Evolutionary conservation across 2,888 invertebrate genomes (phyloP).

Genomic region (Drosophila parthenogenetica): DNA sequence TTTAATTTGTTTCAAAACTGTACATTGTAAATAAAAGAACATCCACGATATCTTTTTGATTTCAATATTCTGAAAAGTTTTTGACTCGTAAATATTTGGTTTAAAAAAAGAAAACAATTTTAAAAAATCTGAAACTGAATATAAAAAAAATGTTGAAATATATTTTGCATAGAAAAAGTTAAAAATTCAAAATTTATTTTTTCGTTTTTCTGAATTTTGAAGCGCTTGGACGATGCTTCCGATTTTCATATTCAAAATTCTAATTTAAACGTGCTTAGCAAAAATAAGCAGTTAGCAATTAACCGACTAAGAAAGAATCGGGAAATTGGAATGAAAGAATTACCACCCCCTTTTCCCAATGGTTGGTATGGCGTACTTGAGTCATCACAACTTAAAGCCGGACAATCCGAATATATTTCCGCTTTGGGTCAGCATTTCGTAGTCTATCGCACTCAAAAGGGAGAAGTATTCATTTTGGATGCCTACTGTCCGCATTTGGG

Average conservation of each 20-base stretch:
- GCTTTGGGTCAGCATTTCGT: constrained; percentile 90
- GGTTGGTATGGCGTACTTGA: constrained; percentile 94
- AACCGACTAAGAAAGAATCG: constrained; percentile 86
- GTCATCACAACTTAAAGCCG: constrained; percentile 87
- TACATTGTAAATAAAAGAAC: not conserved
- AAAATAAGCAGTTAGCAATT: constrained; percentile 77
- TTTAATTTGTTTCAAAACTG: not conserved
- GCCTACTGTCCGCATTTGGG: constrained; percentile 97
- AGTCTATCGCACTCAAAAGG: constrained; percentile 88
- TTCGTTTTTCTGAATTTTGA: constrained; percentile 15
- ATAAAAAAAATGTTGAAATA: not conserved
- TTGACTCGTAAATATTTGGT: no score
- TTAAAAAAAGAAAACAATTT: no score
- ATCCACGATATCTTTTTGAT: not conserved
- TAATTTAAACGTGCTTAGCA: not conserved
- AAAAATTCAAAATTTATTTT: not conserved
- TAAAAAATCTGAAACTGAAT: not conserved
- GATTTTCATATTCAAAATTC: constrained; percentile 44
- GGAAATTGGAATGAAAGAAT: constrained; percentile 86
- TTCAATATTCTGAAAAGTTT: no score
- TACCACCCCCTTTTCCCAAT: constrained; percentile 95
- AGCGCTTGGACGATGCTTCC: constrained; percentile 71
- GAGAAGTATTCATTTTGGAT: constrained; percentile 89
- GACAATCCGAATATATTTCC: constrained; percentile 87
- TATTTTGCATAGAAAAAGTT: no score